Conservation (phyloP, 2,113 vertebrate genomes). For the Puntigrus tetrazona region DNA sequence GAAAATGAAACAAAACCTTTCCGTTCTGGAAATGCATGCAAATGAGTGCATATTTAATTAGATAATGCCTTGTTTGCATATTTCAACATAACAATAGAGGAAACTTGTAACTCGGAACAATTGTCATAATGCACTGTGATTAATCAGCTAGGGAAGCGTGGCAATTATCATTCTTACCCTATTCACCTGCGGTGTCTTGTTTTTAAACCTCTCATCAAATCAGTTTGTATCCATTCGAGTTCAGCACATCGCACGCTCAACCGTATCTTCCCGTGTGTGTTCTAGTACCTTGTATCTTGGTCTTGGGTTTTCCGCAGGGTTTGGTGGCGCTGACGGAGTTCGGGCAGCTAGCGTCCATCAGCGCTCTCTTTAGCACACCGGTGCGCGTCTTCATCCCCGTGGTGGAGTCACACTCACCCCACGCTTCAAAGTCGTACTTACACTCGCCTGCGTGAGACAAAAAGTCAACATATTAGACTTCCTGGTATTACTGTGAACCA, state of each 20-base stretch:
- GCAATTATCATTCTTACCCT: no score
- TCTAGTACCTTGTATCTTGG: slow-evolving; percentile 88
- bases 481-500: background rate
- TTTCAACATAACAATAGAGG: background rate
- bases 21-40: background rate
- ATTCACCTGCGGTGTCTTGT: background rate
- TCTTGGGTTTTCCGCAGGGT: slow-evolving; percentile 92
- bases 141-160: background rate
- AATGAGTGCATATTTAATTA: slow-evolving; percentile 11
- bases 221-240: background rate
- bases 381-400: slow-evolving; percentile 91
- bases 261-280: background rate
- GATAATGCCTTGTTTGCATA: background rate
- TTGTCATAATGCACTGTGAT: background rate
- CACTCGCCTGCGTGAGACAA: slow-evolving; percentile 82
- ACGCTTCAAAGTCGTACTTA: slow-evolving; percentile 95
- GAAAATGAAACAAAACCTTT: background rate
- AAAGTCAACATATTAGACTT: no score
- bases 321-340: slow-evolving; percentile 90
- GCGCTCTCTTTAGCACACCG: slow-evolving; percentile 88
- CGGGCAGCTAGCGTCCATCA: slow-evolving; percentile 91
- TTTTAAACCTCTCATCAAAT: background rate
- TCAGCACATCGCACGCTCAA: background rate
- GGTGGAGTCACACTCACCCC: slow-evolving; percentile 93
- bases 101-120: background rate